Conservation (phyloP, 2,797 vertebrate genomes). For the Holocentrus rufus region DNA sequence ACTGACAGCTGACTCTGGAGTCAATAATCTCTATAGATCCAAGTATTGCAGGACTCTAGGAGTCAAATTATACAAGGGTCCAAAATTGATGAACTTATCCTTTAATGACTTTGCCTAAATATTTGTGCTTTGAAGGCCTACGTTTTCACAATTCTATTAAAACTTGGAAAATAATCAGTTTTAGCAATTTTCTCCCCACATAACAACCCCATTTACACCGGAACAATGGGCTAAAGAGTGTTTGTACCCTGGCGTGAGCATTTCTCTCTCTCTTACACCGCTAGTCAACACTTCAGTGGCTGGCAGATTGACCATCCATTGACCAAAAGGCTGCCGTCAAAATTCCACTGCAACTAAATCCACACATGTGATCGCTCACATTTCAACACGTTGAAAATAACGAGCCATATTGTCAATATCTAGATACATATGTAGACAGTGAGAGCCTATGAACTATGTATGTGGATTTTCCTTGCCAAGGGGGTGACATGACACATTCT, state of each 20-base stretch:
- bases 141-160: neutral
- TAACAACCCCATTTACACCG: neutral
- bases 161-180: neutral
- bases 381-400: neutral
- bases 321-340: no score
- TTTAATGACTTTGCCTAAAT: slow-evolving; percentile 6
- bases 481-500: slow-evolving; percentile 47
- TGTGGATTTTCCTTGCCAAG: slow-evolving; percentile 28
- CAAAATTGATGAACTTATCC: neutral
- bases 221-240: no score
- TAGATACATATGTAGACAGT: neutral
- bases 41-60: no score
- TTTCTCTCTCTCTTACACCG: no score
- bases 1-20: no score
- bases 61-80: no score
- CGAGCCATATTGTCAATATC: neutral
- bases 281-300: no score
- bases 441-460: neutral
- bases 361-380: neutral
- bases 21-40: no score
- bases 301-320: no score
- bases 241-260: no score
- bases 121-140: neutral
- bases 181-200: neutral
- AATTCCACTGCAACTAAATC: no score